These are phyloP conservation scores for Sphenopsis melanotis DNA, from an alignment of 2,797 vertebrate species.

Conservation along the genomic window DNA sequence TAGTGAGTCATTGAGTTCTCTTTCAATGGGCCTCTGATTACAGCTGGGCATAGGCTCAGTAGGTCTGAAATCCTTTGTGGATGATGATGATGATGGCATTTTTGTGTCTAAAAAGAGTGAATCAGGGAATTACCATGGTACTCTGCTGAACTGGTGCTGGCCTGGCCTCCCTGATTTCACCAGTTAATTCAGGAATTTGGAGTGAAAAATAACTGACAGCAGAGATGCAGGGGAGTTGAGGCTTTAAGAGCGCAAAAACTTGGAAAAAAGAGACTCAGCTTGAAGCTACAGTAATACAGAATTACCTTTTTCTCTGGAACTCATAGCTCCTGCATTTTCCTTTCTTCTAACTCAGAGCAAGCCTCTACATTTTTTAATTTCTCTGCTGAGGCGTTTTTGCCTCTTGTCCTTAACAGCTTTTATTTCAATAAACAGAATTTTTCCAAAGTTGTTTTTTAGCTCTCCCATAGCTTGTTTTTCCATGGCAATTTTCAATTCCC, in stretches of 20 bases:
- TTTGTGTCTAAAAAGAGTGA: not conserved
- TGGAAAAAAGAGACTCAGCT: not conserved
- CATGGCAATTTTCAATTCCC: not conserved
- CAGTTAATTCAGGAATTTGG: not conserved
- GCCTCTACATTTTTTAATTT: not conserved
- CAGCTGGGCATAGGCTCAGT: rapidly evolving
- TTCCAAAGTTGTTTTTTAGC: not conserved
- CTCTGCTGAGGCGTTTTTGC: not conserved
- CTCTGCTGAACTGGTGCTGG: not conserved
- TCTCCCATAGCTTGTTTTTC: not conserved
- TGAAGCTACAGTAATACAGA: not conserved
- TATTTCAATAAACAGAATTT: not conserved
- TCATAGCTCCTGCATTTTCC: not conserved
- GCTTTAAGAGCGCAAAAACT: not conserved
- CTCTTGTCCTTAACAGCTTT: not conserved
- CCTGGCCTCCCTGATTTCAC: not conserved
- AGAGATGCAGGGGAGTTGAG: not conserved
- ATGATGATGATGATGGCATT: not conserved
- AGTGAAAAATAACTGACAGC: not conserved
- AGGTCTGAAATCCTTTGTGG: not conserved
- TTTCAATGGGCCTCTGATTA: not conserved
- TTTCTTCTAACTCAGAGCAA: not conserved
- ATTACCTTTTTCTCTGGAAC: not conserved
- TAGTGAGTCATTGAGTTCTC: not conserved
- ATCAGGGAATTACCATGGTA: not conserved